phyloP scores from a whole-genome alignment of 2,888 invertebrate genomes.

The Alloscopus bannaensis region DNA sequence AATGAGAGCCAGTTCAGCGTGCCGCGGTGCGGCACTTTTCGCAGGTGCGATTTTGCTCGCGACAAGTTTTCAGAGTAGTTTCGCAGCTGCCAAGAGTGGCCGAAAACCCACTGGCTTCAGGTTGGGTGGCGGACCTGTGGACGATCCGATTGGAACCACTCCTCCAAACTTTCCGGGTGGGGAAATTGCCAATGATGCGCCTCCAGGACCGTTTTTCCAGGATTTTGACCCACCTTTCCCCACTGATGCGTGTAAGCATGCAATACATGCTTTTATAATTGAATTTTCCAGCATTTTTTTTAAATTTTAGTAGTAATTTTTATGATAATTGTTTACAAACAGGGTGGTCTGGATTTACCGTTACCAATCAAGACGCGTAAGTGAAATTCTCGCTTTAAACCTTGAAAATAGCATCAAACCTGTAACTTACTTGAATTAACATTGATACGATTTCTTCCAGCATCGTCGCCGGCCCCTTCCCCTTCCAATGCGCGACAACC shows the following conservation, averaged over 20 bases:
- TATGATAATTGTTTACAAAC: not conserved
- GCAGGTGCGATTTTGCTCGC: no score
- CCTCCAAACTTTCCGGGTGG: conserved; percentile 68
- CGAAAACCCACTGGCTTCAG: no score
- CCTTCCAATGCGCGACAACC: conserved; percentile 61
- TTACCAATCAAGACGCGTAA: conserved; percentile 65
- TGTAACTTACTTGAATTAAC: not conserved
- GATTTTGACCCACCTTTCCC: conserved; percentile 67
- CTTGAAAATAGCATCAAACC: not conserved
- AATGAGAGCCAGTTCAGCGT: no score
- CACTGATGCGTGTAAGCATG: conserved; percentile 67
- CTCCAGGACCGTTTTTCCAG: conserved; percentile 68
- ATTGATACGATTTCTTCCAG: conserved; percentile 13
- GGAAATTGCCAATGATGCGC: conserved; percentile 60
- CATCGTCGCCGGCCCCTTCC: conserved; percentile 67
- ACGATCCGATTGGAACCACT: conserved; percentile 56
- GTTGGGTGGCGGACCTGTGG: conserved; percentile 56
- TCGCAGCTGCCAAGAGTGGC: no score
- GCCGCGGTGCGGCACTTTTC: no score
- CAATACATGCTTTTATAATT: not conserved
- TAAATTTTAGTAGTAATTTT: no score
- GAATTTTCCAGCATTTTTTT: not conserved
- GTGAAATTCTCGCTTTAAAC: conserved; percentile 1
- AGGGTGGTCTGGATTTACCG: conserved; percentile 70
- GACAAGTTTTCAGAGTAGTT: no score